Evolutionary conservation across 1,140 invertebrate genomes (phyloP), one percentile per base, ranked within the genome.

Genomic region (Mycetomoellerius zeteki): DNA sequence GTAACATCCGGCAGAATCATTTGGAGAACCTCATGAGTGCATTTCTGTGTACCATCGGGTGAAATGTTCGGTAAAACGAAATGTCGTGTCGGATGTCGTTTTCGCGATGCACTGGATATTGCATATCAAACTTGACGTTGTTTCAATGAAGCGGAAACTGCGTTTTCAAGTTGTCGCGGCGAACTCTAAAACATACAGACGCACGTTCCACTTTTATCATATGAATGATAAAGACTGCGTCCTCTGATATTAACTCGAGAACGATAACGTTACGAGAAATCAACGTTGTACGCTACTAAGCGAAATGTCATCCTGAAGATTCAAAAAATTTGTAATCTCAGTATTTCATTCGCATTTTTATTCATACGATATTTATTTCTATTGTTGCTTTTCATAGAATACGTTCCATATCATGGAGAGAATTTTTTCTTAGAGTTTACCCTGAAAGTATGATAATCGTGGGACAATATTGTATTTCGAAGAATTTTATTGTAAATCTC

Each of bases 71-170:
- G 56, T 75, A 73, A 84, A 84, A 81, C 78, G 78, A 81, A 71
- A 84, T 84, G 80, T 84, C 80, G 69, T 47, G 80, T 84, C 54
- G 80, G 69, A 75, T 73, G 69, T 75, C 50, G 54, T 82, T 47
- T 84, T 43, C 37, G 69, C 43, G 52, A 84, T 75, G 54, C 80
- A 60, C 69, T 84, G 80, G 69, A 84, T 84, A 84, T 82, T 60
- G 67, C 80, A 37, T 73, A 73, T 84, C 80, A 84, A 84, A 60
- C 67, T 47, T 73, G 69, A 84, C 80, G 67, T 82, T 73, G 67
- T 73, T 82, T 82, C 80, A 82, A 82, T 82, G 69, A 62, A 60
- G 69, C 80, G 80, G 69, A 84, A 84, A 75, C 80, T 84, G 69
- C 69, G 54, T 84, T 84, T 84, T 62, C 80, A 75, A 84, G 80